Evolutionary conservation across 2,113 vertebrate species (phyloP).

Genomic region (Daboia siamensis): DNA sequence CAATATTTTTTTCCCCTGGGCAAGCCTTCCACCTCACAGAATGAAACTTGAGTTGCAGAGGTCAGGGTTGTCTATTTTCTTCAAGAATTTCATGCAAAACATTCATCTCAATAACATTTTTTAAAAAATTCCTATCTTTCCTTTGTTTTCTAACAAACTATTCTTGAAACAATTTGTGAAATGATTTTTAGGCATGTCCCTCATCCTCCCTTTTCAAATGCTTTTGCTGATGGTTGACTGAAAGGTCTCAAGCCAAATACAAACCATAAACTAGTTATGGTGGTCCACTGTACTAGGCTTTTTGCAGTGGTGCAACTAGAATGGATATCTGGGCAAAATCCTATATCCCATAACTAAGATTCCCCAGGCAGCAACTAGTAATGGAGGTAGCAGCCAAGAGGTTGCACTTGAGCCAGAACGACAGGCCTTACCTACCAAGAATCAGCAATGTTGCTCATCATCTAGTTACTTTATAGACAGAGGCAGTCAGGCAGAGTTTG

Average conservation of each 20-base stretch:
- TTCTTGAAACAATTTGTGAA: constrained; percentile 33
- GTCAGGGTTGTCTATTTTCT: constrained; percentile 46
- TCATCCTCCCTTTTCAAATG: constrained; percentile 33
- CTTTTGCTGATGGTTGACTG: constrained; percentile 21
- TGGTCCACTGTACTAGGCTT: not conserved
- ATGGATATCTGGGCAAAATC: not conserved
- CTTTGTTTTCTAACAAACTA: constrained; percentile 35
- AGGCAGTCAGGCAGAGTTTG: not conserved
- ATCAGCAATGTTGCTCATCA: not conserved
- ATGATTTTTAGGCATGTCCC: constrained; percentile 42
- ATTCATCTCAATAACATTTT: constrained; percentile 48
- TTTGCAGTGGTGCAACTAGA: not conserved
- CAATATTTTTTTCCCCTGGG: constrained; percentile 73
- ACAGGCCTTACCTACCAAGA: not conserved
- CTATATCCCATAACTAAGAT: not conserved
- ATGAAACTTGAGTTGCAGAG: constrained; percentile 57
- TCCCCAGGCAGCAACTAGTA: not conserved
- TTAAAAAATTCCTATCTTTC: constrained; percentile 21
- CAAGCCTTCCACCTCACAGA: constrained; percentile 75
- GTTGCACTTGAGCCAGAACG: not conserved
- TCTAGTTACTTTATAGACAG: not conserved
- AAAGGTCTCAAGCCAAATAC: not conserved
- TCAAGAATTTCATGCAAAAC: constrained; percentile 40
- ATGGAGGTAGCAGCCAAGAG: not conserved
- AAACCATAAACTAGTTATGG: not conserved